Base-by-base conservation (phyloP, 1,140 invertebrate species). In the Zaprionus taronus region DNA sequence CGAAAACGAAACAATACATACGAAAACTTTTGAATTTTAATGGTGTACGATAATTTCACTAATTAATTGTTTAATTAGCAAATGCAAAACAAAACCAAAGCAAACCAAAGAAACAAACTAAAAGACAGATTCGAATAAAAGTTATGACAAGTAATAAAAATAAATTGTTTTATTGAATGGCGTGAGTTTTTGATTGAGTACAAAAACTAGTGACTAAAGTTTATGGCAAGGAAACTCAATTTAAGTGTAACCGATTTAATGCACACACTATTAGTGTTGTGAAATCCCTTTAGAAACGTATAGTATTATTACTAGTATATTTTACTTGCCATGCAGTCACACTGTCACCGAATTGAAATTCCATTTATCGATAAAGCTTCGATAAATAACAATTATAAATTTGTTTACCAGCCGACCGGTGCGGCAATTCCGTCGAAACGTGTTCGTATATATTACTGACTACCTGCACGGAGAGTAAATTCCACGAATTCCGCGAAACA, bases 101-200 rank as follows among this genome's bases (percentile, higher is more conserved):
- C 44, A 17, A 47, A 47, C 44, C n/a, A 20, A 65, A 28, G 58
- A 31, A 81, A 86, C 47, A 49, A 87, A 74, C 70, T 74, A 87
- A 76, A 87, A 87, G 78, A 89, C 84, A 87, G 56, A 84, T 84
- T 89, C 56, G 55, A 89, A 89, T 90, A 81, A 89, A 89, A 81
- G 78, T 89, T 90, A 89, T 72, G 53, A 79, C 56, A 51, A 53
- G 56, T 72, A 58, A 38, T 47, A 14, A 26, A 58, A 63, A n/a
- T 28, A 31, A 47, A 26, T 57, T 0, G 4, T 15, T 49, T 60
- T 41, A 12, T 47, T 44, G 41, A 12, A 12, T 28, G 2, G 41
- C 41, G 15, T 1, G 6, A 15, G n/a, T 47, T 17, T 44, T 47
- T n/a, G 41, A 15, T 5, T 38, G 36, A 38, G 31, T 34, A 34